Percentiles rank a stretch among this genome's conserved stretches.
These are phyloP conservation scores for Phocides pigmalion DNA, from an alignment of 1,140 invertebrate genomes.

Conservation along the genomic window DNA sequence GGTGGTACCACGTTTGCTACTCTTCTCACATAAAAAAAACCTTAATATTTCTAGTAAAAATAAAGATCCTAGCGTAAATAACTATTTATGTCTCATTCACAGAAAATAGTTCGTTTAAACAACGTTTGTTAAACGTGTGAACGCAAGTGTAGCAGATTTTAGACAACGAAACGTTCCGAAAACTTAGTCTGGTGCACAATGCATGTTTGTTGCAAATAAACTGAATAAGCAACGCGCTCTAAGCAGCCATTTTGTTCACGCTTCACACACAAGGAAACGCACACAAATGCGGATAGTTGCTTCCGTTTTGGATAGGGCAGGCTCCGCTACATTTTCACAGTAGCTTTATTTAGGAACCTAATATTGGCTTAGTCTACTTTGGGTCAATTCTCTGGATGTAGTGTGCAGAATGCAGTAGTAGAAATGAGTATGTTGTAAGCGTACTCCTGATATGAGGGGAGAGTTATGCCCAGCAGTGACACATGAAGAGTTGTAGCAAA, in stretches of 20 bases:
- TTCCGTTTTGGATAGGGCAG: constrained; percentile 25
- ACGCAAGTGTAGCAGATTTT: constrained; percentile 43
- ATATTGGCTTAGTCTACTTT: no score
- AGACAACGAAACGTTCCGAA: constrained; percentile 35
- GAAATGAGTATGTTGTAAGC: no score
- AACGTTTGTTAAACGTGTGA: neutral
- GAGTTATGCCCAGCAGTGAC: no score
- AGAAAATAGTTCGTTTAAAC: neutral
- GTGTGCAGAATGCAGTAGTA: no score
- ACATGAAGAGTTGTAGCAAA: no score
- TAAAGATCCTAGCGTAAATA: no score
- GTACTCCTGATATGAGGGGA: no score
- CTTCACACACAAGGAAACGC: constrained; percentile 43
- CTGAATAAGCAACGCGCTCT: constrained; percentile 48
- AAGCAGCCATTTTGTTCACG: constrained; percentile 57
- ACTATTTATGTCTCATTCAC: neutral
- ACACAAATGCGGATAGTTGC: neutral
- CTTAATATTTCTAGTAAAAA: no score
- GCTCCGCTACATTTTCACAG: neutral
- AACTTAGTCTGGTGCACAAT: constrained; percentile 41
- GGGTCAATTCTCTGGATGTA: no score
- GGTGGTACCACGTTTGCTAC: no score
- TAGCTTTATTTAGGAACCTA: neutral
- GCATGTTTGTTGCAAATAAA: constrained; percentile 56
- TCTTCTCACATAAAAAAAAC: no score